A percentile compares a stretch with the other conserved stretches of the same genome.
phyloP scores from a whole-genome alignment of 2,888 invertebrate genomes.

The Clunio marinus region DNA sequence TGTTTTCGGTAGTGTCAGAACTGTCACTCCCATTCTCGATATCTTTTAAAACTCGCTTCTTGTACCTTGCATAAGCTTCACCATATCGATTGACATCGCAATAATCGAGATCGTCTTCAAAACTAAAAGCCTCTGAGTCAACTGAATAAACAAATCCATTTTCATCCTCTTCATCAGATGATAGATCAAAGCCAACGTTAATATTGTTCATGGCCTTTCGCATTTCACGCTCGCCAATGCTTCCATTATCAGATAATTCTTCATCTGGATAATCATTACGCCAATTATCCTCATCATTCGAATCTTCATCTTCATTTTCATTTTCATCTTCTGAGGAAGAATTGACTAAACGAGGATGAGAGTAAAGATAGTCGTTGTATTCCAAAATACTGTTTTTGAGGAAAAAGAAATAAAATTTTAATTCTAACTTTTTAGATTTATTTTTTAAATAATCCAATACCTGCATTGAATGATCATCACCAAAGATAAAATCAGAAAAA shows the following conservation, averaged over 20 bases:
- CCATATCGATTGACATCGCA: conserved; percentile 61
- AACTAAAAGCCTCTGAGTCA: conserved; percentile 48
- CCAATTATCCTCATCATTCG: conserved; percentile 74
- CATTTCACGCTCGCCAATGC: conserved; percentile 61
- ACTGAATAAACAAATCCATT: conserved; percentile 51
- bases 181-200: conserved; percentile 46
- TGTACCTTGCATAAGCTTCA: conserved; percentile 63
- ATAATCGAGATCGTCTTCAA: conserved; percentile 51
- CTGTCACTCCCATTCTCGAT: neutral
- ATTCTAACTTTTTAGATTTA: neutral
- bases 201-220: conserved; percentile 55
- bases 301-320: conserved; percentile 60
- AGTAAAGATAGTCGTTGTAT: conserved; percentile 44
- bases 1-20: neutral
- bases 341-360: conserved; percentile 45
- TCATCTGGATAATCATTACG: conserved; percentile 76
- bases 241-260: conserved; percentile 53
- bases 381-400: conserved; percentile 25
- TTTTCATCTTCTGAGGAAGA: conserved; percentile 47
- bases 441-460: neutral
- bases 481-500: neutral
- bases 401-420: neutral
- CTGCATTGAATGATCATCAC: neutral
- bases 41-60: conserved; percentile 51
- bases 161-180: conserved; percentile 44